These are phyloP conservation scores for Calyptommatus sinebrachiatus DNA, from an alignment of 2,113 vertebrate species.

Conservation along the genomic window DNA sequence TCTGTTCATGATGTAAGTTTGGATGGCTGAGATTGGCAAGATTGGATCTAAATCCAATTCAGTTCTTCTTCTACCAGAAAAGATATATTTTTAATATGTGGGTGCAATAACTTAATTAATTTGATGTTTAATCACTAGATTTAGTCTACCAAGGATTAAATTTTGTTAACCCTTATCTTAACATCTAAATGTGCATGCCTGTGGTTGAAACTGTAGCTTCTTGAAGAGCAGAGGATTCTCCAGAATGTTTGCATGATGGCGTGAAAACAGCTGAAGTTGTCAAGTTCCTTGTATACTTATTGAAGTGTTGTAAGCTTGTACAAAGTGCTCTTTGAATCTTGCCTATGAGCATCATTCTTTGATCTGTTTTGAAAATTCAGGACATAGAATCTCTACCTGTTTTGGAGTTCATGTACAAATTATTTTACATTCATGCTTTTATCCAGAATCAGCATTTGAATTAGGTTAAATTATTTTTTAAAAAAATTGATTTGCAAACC, in stretches of 20 bases:
- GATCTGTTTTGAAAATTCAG: not conserved
- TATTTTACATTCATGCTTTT: conserved; percentile 46
- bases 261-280: no score
- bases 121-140: not conserved
- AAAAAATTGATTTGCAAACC: no score
- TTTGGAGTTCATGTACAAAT: conserved; percentile 44
- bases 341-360: not conserved
- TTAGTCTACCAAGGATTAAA: not conserved
- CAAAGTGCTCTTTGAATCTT: not conserved
- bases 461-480: no score
- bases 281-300: no score
- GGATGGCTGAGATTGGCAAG: not conserved
- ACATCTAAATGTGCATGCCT: not conserved
- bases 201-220: not conserved
- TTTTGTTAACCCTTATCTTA: not conserved
- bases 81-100: not conserved
- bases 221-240: not conserved
- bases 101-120: not conserved
- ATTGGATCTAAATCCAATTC: no score
- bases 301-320: not conserved
- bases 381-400: conserved; percentile 42
- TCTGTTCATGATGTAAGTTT: not conserved
- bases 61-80: not conserved
- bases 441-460: conserved; percentile 43
- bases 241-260: not conserved